Evolutionary conservation across 2,113 vertebrate genomes (phyloP), one percentile per base, ranked within the genome.

Genomic region (Synchiropus splendidus): DNA sequence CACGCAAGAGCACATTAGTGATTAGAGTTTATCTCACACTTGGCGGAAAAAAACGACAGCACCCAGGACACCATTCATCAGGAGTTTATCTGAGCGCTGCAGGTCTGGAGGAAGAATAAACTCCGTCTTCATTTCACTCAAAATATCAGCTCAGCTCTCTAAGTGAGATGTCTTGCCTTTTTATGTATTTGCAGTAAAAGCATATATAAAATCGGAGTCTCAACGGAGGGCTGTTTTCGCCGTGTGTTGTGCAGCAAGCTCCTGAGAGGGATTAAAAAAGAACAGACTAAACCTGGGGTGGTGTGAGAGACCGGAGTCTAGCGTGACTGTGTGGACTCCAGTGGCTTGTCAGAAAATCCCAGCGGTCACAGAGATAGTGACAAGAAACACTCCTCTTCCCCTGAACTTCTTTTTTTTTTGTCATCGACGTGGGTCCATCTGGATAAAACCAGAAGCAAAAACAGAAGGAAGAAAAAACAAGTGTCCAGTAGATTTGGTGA

Each of bases 241-340:
- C n/a, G n/a, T n/a, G n/a, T 21, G 12, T 12, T n/a, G 12, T 27
- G 21, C 21, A 27, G 21, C 8, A 27, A 27, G 8, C 8, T 27
- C 48, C 38, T 42, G 31, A 8, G 21, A 33, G 42, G 50, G 51
- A 48, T 58, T 54, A 48, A n/a, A n/a, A n/a, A n/a, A n/a, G n/a
- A n/a, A 33, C 51, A 55, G 58, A 49, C 21, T 12, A 49, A 36
- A 52, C 52, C 51, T 46, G 38, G 45, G 53, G 42, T 51, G 30
- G 36, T 31, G 34, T 45, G 47, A 44, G 47, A 38, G 21, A 9
- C 44, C n/a, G 47, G 39, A 44, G 30, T 31, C 18, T 9, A 18
- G 30, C 10, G 45, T 40, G 38, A 50, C 55, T 39, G 40, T 36
- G 27, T 38, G 39, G 39, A 38, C 37, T 51, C 16, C 15, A 47